phyloP scores from a whole-genome alignment of 35 echinoderm and acorn worm genomes.

The Hemicentrotus pulcherrimus region DNA sequence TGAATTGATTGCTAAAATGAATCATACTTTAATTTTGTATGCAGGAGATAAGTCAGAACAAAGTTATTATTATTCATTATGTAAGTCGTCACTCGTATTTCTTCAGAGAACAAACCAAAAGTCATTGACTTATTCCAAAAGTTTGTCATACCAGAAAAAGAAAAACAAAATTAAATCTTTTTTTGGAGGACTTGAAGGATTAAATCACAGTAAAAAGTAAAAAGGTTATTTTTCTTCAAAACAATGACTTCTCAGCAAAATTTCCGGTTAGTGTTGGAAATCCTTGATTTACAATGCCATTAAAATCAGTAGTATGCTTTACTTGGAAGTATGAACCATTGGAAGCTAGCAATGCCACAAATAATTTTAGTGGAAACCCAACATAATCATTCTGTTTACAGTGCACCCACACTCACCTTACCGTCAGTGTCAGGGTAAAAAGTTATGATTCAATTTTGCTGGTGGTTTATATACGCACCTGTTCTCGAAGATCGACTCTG shows the following conservation, averaged over 20 bases:
- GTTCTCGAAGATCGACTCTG: slow-evolving; percentile 30
- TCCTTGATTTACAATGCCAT: background rate
- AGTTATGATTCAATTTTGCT: background rate
- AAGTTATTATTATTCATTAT: too few species aligned
- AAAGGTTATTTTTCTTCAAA: background rate
- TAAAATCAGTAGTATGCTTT: background rate
- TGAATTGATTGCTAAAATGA: too few species aligned
- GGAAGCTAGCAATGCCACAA: background rate
- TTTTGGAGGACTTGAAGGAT: background rate
- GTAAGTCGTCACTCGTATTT: background rate
- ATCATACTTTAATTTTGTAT: too few species aligned
- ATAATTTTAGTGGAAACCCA: background rate
- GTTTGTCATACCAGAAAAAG: background rate
- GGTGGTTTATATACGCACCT: background rate
- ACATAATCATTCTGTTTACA: background rate
- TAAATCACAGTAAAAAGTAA: background rate
- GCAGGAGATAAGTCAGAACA: too few species aligned
- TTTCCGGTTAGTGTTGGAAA: background rate
- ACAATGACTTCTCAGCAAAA: background rate
- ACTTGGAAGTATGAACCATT: background rate
- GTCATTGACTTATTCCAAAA: background rate
- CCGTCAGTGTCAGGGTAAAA: background rate
- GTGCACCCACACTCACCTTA: background rate
- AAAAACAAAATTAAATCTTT: background rate
- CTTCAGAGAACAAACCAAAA: background rate